Percentiles rank a stretch among this genome's conserved stretches.
These are phyloP conservation scores for Volucella zonaria DNA, from an alignment of 2,888 invertebrate species.

Conservation along the genomic window DNA sequence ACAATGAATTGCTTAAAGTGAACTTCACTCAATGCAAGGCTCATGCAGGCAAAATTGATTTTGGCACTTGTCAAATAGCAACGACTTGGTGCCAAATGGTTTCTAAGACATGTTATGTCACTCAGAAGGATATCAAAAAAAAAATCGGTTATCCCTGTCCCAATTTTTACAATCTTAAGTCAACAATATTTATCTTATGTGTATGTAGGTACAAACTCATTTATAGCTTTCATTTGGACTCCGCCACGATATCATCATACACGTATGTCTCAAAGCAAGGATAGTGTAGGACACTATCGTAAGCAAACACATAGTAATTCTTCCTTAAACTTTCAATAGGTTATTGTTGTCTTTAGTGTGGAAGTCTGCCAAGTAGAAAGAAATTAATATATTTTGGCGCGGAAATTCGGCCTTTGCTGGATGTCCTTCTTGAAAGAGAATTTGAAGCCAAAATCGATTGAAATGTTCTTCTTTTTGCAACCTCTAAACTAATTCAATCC, in stretches of 20 bases:
- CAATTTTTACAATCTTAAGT: neutral
- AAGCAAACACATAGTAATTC: conserved; percentile 16
- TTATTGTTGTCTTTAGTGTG: conserved; percentile 15
- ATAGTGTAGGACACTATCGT: neutral
- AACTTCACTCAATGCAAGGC: too few species aligned
- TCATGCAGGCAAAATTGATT: too few species aligned
- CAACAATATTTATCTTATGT: neutral
- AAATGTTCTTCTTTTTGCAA: conserved; percentile 1
- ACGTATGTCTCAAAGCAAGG: neutral
- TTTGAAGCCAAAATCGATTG: conserved; percentile 27
- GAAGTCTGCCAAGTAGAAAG: conserved; percentile 49
- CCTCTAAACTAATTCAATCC: conserved; percentile 35
- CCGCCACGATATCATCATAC: neutral
- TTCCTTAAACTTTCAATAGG: conserved; percentile 8
- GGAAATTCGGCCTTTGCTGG: conserved; percentile 45
- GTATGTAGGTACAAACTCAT: neutral
- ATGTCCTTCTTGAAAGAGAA: conserved; percentile 2
- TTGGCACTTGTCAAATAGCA: too few species aligned
- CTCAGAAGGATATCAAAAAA: too few species aligned
- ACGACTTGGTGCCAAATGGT: too few species aligned
- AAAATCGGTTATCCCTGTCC: neutral
- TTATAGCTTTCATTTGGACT: neutral
- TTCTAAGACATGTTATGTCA: too few species aligned
- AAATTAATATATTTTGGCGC: conserved; percentile 62
- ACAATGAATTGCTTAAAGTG: too few species aligned